Base-by-base conservation (phyloP, 2,113 vertebrate genomes). In the Nannobrachium achirus region DNA sequence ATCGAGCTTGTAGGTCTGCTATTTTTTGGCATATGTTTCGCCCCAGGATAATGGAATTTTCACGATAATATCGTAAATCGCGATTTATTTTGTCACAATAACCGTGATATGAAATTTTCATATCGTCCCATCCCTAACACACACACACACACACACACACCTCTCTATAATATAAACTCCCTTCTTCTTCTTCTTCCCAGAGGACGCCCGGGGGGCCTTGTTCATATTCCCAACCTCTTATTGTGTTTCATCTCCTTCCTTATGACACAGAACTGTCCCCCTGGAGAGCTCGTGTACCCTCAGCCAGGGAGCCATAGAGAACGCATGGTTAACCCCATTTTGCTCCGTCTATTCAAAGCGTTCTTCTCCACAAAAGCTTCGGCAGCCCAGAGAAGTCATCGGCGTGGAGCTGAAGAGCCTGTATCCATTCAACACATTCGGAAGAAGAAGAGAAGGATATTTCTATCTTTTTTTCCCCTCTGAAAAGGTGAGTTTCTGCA, bases 301-400 rank as follows among this genome's bases (percentile, higher is more conserved):
- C 84, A 82, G 82, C 69, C 65, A 56, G 78, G 80, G 77, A 88
- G 73, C 73, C 15, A 79, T 66, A 68, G 82, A 85, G 81, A 83
- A 86, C 75, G 85, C 86, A 90, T 90, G 87, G 89, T 90, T 91
- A 90, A 90, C 90, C 88, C 88, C 81, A 78, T 88, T 89, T 88
- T 89, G 83, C 82, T 87, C 81, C 67, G 73, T 87, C 88, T 87
- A 86, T 90, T 91, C 86, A 88, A 76, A 81, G n/a, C 68, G 81
- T 79, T 88, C 73, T 73, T 71, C 41, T 58, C 38, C 53, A 82
- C 74, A 82, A 85, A 83, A 40, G 81, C 81, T 73, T 63, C 6
- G 16, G 63, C 62, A 8, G 61, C 81, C 76, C 83, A 59, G 78
- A 85, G 72, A 70, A 79, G 78, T 75, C 65, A 77, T 71, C 78